phyloP scores from a whole-genome alignment of 35 echinoderm and acorn worm genomes.

The Eucidaris tribuloides region DNA sequence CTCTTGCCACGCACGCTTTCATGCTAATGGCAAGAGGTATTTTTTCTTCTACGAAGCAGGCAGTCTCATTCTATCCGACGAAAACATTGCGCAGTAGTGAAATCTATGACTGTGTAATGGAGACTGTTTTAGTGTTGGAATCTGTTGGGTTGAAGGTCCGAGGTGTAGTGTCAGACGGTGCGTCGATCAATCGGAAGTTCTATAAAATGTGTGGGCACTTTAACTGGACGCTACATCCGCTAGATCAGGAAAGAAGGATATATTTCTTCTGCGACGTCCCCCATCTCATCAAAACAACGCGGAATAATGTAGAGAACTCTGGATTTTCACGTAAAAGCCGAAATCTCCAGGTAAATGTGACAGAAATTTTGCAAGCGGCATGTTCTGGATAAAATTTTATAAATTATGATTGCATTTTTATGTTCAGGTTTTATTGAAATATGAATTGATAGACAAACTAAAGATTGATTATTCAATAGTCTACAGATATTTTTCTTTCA shows the following conservation, averaged over 20 bases:
- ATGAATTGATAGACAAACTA: too few species aligned
- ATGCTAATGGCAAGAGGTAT: constrained; percentile 50
- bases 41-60: not conserved
- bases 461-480: too few species aligned
- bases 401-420: too few species aligned
- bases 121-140: constrained; percentile 11
- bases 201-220: constrained; percentile 12
- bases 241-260: not conserved
- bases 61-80: constrained; percentile 18
- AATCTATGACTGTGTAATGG: constrained; percentile 8
- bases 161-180: constrained; percentile 39
- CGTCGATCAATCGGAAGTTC: constrained; percentile 50
- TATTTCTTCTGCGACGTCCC: constrained; percentile 69
- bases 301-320: constrained; percentile 59
- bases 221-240: not conserved
- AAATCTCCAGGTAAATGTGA: constrained; percentile 42
- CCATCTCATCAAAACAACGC: constrained; percentile 56
- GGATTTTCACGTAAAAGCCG: constrained; percentile 41
- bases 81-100: constrained; percentile 18
- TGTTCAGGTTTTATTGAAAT: too few species aligned
- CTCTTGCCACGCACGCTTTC: constrained; percentile 39
- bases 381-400: not conserved
- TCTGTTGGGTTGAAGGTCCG: constrained; percentile 27
- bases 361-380: not conserved
- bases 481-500: too few species aligned